A percentile compares a stretch with the other conserved stretches of the same genome.
phyloP scores from a whole-genome alignment of 2,888 invertebrate species.

The Rotaria sp. region DNA sequence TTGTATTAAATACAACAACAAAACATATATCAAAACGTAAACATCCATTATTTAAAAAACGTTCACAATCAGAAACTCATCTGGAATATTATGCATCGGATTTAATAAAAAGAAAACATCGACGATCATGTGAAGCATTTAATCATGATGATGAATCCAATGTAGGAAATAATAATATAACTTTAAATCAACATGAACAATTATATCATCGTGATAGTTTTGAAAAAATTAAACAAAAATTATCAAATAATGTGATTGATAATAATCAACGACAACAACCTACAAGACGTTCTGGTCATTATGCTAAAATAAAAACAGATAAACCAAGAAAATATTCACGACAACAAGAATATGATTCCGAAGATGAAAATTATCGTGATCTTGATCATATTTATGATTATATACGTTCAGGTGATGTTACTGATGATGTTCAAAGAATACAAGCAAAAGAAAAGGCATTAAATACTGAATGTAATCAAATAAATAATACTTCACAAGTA shows the following conservation, averaged over 20 bases:
- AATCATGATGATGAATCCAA: background rate
- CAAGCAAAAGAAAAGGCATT: background rate
- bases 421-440: too few relatives aligned
- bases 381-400: conserved; percentile 1
- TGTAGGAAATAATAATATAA: background rate
- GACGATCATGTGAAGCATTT: background rate
- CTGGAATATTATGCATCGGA: background rate
- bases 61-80: background rate
- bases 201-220: background rate
- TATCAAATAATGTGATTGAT: background rate
- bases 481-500: background rate
- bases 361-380: background rate
- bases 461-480: background rate
- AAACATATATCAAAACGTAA: background rate
- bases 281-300: background rate
- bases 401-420: background rate
- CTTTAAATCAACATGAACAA: background rate
- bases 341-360: background rate
- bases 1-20: background rate
- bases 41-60: background rate
- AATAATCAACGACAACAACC: background rate
- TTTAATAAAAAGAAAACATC: background rate
- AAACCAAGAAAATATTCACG: background rate
- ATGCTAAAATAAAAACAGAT: background rate
- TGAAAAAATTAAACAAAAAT: background rate